Percentiles rank a stretch among this genome's conserved stretches.
phyloP scores from a whole-genome alignment of 1,140 invertebrate species.

The Sitobion miscanthi region DNA sequence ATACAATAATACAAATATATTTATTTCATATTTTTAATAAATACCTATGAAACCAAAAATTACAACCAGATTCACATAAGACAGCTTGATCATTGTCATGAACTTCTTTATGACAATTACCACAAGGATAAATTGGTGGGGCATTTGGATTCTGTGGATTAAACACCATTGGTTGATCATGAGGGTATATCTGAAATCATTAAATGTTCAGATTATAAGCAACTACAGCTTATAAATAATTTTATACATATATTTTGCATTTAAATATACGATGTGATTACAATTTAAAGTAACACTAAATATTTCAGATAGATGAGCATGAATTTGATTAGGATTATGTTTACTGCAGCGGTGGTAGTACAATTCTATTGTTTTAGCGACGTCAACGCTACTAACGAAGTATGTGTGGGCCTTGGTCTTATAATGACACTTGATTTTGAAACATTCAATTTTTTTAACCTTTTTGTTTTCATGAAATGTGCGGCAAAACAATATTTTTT shows the following conservation, averaged over 20 bases:
- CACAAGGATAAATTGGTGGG: conserved; percentile 96
- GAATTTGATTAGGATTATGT: not conserved
- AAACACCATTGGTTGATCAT: conserved; percentile 96
- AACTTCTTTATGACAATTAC: conserved; percentile 96
- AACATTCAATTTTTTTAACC: not conserved
- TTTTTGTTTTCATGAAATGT: not conserved
- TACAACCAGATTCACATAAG: conserved; percentile 96
- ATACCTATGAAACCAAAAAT: conserved; percentile 97
- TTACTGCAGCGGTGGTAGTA: too few species aligned
- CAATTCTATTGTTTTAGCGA: too few species aligned
- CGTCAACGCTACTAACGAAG: not conserved
- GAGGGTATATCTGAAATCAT: conserved; percentile 80
- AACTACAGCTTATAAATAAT: not conserved
- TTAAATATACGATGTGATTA: not conserved
- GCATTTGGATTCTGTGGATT: conserved; percentile 98
- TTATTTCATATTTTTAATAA: not conserved
- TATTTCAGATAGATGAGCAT: not conserved
- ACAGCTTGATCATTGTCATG: conserved; percentile 99
- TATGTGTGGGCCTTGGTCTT: not conserved
- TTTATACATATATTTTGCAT: not conserved
- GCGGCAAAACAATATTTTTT: not conserved
- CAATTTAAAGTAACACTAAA: not conserved
- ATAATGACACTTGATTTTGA: not conserved
- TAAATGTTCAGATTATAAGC: not conserved
- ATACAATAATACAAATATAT: too few species aligned